A percentile compares a stretch with the other conserved stretches of the same genome.
Conservation (phyloP, 1,140 invertebrate genomes). For the Spodoptera litura region DNA sequence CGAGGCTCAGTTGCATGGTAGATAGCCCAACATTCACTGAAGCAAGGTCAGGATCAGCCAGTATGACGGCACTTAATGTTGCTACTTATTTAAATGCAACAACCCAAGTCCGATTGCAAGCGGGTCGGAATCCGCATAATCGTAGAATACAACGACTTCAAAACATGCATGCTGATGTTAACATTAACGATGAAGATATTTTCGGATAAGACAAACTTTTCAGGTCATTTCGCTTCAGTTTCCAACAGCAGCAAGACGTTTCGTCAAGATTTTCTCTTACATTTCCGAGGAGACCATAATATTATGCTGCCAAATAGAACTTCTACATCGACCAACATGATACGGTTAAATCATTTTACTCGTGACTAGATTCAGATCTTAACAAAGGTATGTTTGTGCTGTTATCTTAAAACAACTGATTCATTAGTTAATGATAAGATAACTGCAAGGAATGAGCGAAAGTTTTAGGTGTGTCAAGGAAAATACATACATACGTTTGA, state of each 20-base stretch:
- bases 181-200: constrained; percentile 1
- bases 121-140: constrained; percentile 20
- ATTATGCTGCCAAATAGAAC: too few species aligned
- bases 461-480: neutral
- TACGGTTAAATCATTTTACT: neutral
- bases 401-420: constrained; percentile 18
- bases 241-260: too few species aligned
- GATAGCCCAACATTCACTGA: constrained; percentile 66
- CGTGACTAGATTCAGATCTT: neutral
- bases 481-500: neutral
- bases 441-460: neutral
- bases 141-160: constrained; percentile 4
- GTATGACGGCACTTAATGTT: constrained; percentile 46
- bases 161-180: constrained; percentile 2
- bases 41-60: constrained; percentile 72
- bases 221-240: too few species aligned
- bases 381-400: neutral
- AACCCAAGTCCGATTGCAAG: constrained; percentile 14
- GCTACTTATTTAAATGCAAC: constrained; percentile 48
- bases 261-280: too few species aligned
- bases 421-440: constrained; percentile 29
- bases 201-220: neutral
- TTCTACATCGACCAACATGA: too few species aligned
- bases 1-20: constrained; percentile 48
- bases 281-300: too few species aligned